phyloP scores from a whole-genome alignment of 1,140 invertebrate species.

The Drosophila bifasciata region DNA sequence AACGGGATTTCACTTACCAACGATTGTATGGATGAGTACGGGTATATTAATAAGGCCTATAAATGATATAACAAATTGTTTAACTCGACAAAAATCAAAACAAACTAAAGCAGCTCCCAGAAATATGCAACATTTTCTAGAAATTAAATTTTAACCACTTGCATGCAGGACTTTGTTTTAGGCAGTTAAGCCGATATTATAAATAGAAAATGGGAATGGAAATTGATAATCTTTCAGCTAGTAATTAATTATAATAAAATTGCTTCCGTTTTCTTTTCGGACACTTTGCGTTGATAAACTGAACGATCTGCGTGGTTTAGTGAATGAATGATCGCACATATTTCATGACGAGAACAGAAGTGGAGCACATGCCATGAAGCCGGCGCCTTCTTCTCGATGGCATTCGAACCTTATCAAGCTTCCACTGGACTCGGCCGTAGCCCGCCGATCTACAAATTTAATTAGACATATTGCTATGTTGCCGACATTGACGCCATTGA shows the following conservation, averaged over 20 bases:
- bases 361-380: slow-evolving; percentile 35
- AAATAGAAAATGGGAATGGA: too few relatives aligned
- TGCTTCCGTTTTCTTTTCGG: neutral
- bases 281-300: neutral
- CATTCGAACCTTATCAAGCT: slow-evolving; percentile 40
- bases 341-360: slow-evolving; percentile 38
- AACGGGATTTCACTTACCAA: neutral
- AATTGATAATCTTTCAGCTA: too few relatives aligned
- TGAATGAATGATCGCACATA: neutral
- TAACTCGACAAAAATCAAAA: neutral
- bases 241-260: neutral
- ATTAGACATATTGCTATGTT: slow-evolving; percentile 81
- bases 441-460: slow-evolving; percentile 65
- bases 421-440: slow-evolving; percentile 13
- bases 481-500: slow-evolving; percentile 74
- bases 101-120: slow-evolving; percentile 19
- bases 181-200: too few relatives aligned
- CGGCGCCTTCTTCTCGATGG: slow-evolving; percentile 43
- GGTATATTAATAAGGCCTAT: too few relatives aligned
- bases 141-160: neutral
- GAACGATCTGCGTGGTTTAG: slow-evolving; percentile 8
- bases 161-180: too few relatives aligned
- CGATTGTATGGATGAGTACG: too few relatives aligned
- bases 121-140: slow-evolving; percentile 42
- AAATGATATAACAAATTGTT: neutral